Evolutionary conservation across 2,888 invertebrate species (phyloP).

Genomic region (Oscheius sp.): DNA sequence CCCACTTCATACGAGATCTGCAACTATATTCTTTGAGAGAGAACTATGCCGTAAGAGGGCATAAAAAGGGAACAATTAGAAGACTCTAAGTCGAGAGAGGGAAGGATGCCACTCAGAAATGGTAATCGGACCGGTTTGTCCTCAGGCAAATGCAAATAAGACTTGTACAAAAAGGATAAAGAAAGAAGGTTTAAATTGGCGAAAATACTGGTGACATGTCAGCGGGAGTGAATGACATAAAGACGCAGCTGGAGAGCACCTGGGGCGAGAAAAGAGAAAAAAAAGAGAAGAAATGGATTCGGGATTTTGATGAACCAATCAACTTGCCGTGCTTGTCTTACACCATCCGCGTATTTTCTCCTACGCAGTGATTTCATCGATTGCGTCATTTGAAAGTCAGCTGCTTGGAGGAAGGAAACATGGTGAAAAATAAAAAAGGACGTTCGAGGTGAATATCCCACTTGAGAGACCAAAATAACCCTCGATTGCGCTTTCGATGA

Average conservation of each 20-base stretch:
- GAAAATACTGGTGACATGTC: not conserved
- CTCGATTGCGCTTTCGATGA: too few relatives aligned
- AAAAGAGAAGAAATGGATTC: not conserved
- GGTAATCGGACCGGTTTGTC: constrained; percentile 25
- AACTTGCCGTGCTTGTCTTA: not conserved
- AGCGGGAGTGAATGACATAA: not conserved
- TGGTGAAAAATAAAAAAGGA: not conserved
- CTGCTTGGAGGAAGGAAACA: not conserved
- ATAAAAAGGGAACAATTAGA: not conserved
- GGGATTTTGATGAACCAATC: not conserved
- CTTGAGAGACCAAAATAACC: not conserved
- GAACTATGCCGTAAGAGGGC: not conserved
- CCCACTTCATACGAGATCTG: constrained; percentile 16
- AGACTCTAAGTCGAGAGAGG: not conserved
- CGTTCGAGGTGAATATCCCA: not conserved
- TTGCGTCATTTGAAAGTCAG: constrained; percentile 3
- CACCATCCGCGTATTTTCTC: not conserved
- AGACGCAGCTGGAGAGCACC: constrained; percentile 10
- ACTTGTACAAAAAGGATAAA: not conserved
- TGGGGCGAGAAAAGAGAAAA: not conserved
- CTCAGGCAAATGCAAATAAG: not conserved
- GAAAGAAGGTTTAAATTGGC: not conserved
- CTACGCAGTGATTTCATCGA: not conserved
- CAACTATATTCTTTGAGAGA: not conserved
- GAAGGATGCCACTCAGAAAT: not conserved